Evolutionary conservation across 2,113 vertebrate species (phyloP), one percentile per base, ranked within the genome.

Genomic region (Eptesicus fuscus): DNA sequence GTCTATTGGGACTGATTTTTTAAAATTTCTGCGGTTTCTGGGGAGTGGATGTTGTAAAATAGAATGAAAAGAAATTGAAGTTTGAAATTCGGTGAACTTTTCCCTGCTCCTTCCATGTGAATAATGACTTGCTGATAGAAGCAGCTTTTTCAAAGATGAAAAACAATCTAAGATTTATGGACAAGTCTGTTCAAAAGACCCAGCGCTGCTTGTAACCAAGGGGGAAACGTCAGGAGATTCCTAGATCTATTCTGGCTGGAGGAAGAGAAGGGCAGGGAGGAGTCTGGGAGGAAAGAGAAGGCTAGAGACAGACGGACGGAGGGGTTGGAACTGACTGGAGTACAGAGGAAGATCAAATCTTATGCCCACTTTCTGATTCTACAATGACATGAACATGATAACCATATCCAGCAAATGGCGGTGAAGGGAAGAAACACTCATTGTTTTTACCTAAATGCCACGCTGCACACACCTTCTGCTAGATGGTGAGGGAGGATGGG

Each of bases 111-210:
- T 90, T 59, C 93, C 67, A 90, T 42, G 61, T 95, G 92, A 97
- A 93, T 86, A 89, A 96, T 76, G 95, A 93, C 94, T 93, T 94
- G 92, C 56, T 93, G 96, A 96, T 88, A 95, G 88, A 84, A 95
- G 83, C 3, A n/a, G 83, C 88, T 91, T 96, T 92, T 97, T 96
- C 94, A 95, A 95, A 95, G 90, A 91, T 49, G 78, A 83, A 95
- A 95, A 92, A 92, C 95, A 96, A 95, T 70, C 89, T n/a, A 86
- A 94, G 96, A 96, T 97, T 97, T 96, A 96, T 95, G 93, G 88
- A 83, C 56, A 80, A 70, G n/a, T 37, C 69, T 94, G 79, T 84
- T 91, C 51, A 84, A 87, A 82, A 90, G 67, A 77, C 53, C 37
- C 44, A 23, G 82, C 0, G 2, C 61, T 56, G 77, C 23, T 30